Evolutionary conservation across 2,113 vertebrate species (phyloP), one percentile per base, ranked within the genome.

Genomic region (Synodontis membranacea): DNA sequence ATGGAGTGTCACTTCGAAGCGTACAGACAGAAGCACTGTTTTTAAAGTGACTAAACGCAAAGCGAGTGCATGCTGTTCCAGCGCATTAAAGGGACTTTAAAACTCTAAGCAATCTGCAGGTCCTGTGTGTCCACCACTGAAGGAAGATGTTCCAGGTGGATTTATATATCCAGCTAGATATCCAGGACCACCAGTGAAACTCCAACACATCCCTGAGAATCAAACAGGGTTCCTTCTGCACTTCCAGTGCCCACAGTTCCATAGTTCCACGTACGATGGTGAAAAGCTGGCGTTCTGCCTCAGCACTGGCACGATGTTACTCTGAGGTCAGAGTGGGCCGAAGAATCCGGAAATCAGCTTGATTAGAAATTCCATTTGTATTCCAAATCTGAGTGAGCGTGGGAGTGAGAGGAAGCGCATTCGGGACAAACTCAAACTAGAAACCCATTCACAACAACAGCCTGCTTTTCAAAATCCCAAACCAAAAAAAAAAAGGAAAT

Each of bases 321-420:
- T 50, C 50, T 54, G 76, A 79, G 48, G 48, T 50, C n/a, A 75
- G 23, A 0, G 37, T 75, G 72, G 42, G 72, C 42, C 28, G 42
- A 28, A 17, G 31, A 54, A 48, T 62, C 9, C 31, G 2, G 91
- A 93, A 92, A 68, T 76, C 46, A 39, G 5, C 54, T 86, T 52
- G 17, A 31, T 78, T 46, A 91, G 91, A 88, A 90, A 91, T 92
- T 88, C 93, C 90, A 90, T 90, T 83, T 86, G 89, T 92, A 92
- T 94, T 92, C 93, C 88, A 92, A 94, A 92, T 25, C 5, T 21
- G 10, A 42, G 72, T 0, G 46, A 78, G n/a, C 14, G 28, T 78
- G 11, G 84, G 48, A 34, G 42, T 50, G 60, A 34, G 31, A 31
- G 28, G 92, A 90, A 93, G 88, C 91, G 93, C n/a, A n/a, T n/a